Evolutionary conservation across 2,888 invertebrate species (phyloP), one percentile per base, ranked within the genome.

Genomic region (Sialis fuliginosa): DNA sequence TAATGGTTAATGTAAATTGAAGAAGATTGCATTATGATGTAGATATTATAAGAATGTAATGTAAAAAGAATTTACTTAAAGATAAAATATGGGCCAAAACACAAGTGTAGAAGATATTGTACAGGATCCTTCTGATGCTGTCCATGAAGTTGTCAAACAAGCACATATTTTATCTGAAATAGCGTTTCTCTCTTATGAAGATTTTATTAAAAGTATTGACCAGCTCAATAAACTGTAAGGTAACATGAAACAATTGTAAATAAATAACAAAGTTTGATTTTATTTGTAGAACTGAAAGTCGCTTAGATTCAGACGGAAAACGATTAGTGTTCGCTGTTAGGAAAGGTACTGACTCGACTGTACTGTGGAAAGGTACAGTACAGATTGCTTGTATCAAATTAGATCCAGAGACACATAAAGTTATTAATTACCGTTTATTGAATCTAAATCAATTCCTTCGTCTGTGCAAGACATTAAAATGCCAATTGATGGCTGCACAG

Each of bases 281-380:
- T 34, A 42, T 43, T 50, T 55, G 51, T 57, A 79, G 78, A 48
- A 75, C 77, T 1, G 67, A 70, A 49, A 71, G 72, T 54, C 77
- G 74, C 54, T 66, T 73, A 50, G 77, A 77, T 60, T 61, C 68
- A 5, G 67, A 70, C 54, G 79, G 78, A 1, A 76, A 77, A 55
- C 75, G 74, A 56, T 60, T 81, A 32, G 61, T 77, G 37, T 81
- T 81, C 63, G 71, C 74, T 42, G 69, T 81, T 2, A 76, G 77
- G 57, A 71, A 70, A 51, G 79, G 77, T 4, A 72, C 76, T 4
- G 79, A 79, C 57, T 65, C 71, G 0, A 70, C 77, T 1, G 57
- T 79, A 30, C 63, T 81, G 34, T 82, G 82, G 82, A 80, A 79
- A 58, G 77, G 75, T 1, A 78, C 77, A 1, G 74, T 81, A 1